Conservation (phyloP, 2,888 invertebrate genomes). For the Microctonus hyperodae region DNA sequence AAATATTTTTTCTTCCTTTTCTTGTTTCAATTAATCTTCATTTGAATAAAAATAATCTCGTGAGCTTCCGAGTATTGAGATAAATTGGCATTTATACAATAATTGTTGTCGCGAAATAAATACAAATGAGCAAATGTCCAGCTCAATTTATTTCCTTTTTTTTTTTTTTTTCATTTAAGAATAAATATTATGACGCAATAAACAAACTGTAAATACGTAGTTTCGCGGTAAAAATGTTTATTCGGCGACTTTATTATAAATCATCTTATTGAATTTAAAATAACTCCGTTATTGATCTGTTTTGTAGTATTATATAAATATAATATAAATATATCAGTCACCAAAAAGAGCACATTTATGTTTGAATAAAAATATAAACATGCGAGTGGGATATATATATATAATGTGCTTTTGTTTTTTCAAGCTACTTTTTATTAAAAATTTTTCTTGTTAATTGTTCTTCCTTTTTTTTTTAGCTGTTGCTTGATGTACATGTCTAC, state of each 20-base stretch:
- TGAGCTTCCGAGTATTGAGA: constrained; percentile 2
- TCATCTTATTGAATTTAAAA: not conserved
- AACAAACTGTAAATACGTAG: not conserved
- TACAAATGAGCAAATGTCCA: not conserved
- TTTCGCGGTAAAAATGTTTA: not conserved
- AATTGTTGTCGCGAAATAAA: not conserved
- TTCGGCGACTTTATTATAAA: not conserved
- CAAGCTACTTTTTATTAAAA: not conserved
- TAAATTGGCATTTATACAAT: not conserved
- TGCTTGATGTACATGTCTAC: too few relatives aligned
- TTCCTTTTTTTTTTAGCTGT: not conserved
- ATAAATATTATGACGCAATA: not conserved
- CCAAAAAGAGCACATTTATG: constrained; percentile 4
- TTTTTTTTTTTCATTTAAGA: not conserved
- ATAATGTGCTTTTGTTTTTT: not conserved
- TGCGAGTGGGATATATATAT: not conserved
- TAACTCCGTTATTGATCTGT: not conserved
- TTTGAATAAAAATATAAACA: not conserved
- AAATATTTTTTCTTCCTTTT: not conserved
- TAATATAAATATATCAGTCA: too few relatives aligned
- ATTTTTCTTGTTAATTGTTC: not conserved
- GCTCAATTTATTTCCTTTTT: not conserved
- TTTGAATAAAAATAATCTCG: not conserved
- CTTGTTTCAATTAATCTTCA: not conserved
- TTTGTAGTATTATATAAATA: not conserved